Evolutionary conservation across 2,797 vertebrate species (phyloP), one percentile per base, ranked within the genome.

Genomic region (Arrhamphus sclerolepis): DNA sequence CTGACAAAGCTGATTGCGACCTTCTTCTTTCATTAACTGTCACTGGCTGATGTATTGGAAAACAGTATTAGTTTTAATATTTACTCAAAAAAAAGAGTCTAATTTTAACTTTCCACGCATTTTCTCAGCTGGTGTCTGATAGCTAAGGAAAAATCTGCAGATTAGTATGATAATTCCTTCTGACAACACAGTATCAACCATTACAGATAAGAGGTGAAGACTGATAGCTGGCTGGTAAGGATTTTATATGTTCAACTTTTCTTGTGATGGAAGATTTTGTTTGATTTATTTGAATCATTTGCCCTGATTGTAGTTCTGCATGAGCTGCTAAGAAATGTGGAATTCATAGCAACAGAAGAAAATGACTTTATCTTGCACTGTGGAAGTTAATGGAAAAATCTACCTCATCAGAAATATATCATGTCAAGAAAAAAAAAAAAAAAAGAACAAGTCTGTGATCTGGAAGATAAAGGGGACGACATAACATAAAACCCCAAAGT

Each of bases 361-460:
- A 55, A 56, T 31, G 26, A 13, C 34, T 65, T 68, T 38, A 63
- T 70, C 46, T 70, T 68, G 19, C 26, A 41, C 22, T 31, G 26
- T 40, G n/a, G 24, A 56, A 48, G 38, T 48, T 62, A 50, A 42
- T 22, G 31, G 42, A 47, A 62, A 54, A 71, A 40, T 62, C 28
- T 67, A 46, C 52, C 59, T 58, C 21, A 54, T 64, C 50, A 40
- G 46, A 49, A 64, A 34, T 64, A 68, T 34, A 60, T 66, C 48
- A 62, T 75, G 75, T 82, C 54, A 56, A 72, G 75, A 42, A 46
- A 59, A 66, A 64, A 55, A 54, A 26, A 38, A 34, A 34, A 1
- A 1, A 11, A 34, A 28, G n/a, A n/a, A n/a, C n/a, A 26, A 50
- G 49, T 29, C 34, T 72, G 71, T 78, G 54, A 73, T 72, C 57